Evolutionary conservation across 2,888 invertebrate genomes (phyloP), one percentile per base, ranked within the genome.

Genomic region (Druceiella hillmani): DNA sequence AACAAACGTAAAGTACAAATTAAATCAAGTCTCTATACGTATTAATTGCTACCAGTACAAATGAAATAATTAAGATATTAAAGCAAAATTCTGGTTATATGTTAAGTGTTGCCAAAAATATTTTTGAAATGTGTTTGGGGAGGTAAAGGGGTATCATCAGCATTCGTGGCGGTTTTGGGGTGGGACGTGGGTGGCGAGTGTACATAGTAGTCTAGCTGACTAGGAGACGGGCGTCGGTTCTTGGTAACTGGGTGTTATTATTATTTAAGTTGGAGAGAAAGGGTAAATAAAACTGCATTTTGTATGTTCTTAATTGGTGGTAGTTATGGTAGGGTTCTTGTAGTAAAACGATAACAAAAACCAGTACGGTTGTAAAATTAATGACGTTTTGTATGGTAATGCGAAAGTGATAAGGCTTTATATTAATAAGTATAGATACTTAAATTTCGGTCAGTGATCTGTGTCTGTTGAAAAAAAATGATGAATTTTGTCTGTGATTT

Each of bases 401-500:
- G 43, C 44, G 42, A 38, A 40, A 40, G 44, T 40, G 45, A 42
- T 44, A 39, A 45, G 44, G 43, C 40, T 48, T 43, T 36, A 40
- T 38, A 40, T 41, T 20, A 58, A 58, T 66, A 68, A 68, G 62
- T 69, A 66, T 69, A 68, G 66, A 63, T 62, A 59, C 44, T 44
- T 40, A 59, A 61, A 60, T 60, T 54, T 56, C 55, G 66, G 62
- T 66, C 61, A 67, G 62, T 68, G 68, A 68, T 70, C 64, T 63
- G 62, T 69, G 72, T 72, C 64, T 70, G 68, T 71, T 69, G 67
- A 45, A 65, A 63, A 62, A 60, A 62, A 66, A 66, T n/a, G n/a
- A n/a, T n/a, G 68, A 69, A 69, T 70, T 71, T 43, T 70, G 72
- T 72, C 72, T 72, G 72, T 72, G 72, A 72, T 72, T 72, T 70